These are phyloP conservation scores for Spea hammondii DNA, from an alignment of 2,797 vertebrate species.

Conservation along the genomic window DNA sequence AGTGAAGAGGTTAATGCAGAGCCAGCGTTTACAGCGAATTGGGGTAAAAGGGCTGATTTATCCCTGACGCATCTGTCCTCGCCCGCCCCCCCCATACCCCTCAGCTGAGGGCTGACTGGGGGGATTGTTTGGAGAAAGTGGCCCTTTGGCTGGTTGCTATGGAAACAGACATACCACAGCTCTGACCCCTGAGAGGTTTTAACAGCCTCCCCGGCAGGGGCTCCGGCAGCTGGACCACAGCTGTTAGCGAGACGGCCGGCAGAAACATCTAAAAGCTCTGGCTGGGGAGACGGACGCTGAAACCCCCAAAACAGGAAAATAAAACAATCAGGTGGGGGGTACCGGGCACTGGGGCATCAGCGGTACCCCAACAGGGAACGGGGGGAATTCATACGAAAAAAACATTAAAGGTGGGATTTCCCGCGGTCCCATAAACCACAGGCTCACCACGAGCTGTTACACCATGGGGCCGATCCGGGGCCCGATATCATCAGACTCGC, in stretches of 20 bases:
- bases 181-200: conserved; percentile 89
- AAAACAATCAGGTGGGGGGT: no score
- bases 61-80: not conserved
- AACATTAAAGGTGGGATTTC: no score
- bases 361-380: no score
- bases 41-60: no score
- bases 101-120: conserved; percentile 74
- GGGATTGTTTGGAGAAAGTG: conserved; percentile 76
- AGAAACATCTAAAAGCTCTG: conserved; percentile 31
- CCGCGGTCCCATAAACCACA: no score
- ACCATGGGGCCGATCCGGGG: no score
- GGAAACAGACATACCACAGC: conserved; percentile 93
- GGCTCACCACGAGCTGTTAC: no score
- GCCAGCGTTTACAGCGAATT: not conserved
- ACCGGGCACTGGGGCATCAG: no score
- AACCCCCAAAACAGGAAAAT: no score
- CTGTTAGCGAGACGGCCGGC: conserved; percentile 72
- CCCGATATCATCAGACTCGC: no score
- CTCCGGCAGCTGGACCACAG: conserved; percentile 91
- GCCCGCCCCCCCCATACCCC: conserved; percentile 59
- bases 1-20: not conserved
- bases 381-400: no score
- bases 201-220: conserved; percentile 77
- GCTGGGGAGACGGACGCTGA: no score
- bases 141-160: conserved; percentile 85